phyloP scores from a whole-genome alignment of 2,113 vertebrate species.

The Calyptommatus sinebrachiatus region DNA sequence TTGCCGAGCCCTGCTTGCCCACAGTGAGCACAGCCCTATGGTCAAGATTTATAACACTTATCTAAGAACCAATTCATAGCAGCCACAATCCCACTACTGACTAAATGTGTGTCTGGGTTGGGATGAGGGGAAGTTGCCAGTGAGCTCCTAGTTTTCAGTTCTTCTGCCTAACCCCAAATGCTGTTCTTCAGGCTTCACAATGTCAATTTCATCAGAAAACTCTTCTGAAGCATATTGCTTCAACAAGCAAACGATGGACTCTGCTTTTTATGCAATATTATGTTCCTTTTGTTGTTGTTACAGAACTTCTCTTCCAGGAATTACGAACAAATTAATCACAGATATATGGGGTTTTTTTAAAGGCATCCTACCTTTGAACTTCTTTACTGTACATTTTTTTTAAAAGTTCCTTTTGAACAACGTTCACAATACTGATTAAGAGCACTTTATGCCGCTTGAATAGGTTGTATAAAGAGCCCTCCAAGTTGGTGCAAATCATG shows the following conservation, averaged over 20 bases:
- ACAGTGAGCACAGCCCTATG: slow-evolving; percentile 49
- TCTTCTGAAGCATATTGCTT: slow-evolving; percentile 20
- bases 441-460: slow-evolving; percentile 19
- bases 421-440: slow-evolving; percentile 32
- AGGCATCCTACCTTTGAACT: slow-evolving; percentile 42
- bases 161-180: slow-evolving; percentile 32
- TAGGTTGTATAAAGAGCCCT: slow-evolving; percentile 31
- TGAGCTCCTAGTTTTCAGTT: slow-evolving; percentile 28
- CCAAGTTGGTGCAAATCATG: slow-evolving; percentile 28
- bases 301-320: not conserved
- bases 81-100: slow-evolving; percentile 67
- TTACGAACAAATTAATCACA: slow-evolving; percentile 31
- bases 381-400: slow-evolving; percentile 25
- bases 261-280: not conserved
- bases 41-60: slow-evolving; percentile 55
- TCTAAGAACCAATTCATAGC: slow-evolving; percentile 65
- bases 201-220: slow-evolving; percentile 12
- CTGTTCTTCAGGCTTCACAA: not conserved
- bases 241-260: slow-evolving; percentile 44
- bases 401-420: slow-evolving; percentile 44
- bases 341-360: not conserved
- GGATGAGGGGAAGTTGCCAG: not conserved
- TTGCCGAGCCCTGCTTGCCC: slow-evolving; percentile 57
- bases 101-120: slow-evolving; percentile 19
- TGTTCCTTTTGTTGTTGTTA: not conserved